A percentile compares a stretch with the other conserved stretches of the same genome.
Evolutionary conservation across 1,140 invertebrate genomes (phyloP).

Genomic region (Bombus confusus): DNA sequence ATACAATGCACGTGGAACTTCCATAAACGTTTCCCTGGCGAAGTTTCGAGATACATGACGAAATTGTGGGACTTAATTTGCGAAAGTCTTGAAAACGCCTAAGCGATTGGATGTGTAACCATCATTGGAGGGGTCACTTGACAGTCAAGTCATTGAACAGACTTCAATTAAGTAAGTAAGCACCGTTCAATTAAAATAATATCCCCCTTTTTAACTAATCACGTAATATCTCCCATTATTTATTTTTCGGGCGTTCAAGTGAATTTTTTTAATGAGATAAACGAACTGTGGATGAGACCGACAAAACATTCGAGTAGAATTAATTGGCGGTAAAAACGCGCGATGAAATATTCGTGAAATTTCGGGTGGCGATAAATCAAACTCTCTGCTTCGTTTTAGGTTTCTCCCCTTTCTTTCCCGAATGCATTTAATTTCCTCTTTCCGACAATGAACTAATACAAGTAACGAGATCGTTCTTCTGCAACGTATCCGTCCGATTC

Average conservation of each 20-base stretch:
- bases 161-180: no score
- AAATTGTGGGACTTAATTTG: conserved; percentile 30
- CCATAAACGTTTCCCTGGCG: conserved; percentile 9
- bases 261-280: conserved; percentile 26
- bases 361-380: not conserved
- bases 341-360: not conserved
- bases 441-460: not conserved
- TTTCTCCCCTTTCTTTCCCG: not conserved
- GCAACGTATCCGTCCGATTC: not conserved
- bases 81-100: not conserved
- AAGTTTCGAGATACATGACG: conserved; percentile 11
- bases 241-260: conserved; percentile 1
- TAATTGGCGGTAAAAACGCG: conserved; percentile 7
- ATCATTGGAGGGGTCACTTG: not conserved
- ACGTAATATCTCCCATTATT: conserved; percentile 19
- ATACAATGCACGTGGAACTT: not conserved
- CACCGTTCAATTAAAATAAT: conserved; percentile 25
- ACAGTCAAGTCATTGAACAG: not conserved
- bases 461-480: not conserved
- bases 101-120: not conserved
- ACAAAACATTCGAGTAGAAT: conserved; percentile 16
- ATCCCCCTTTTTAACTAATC: not conserved
- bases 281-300: not conserved
- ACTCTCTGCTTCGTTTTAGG: not conserved
- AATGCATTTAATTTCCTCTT: not conserved